Percentiles rank a stretch among this genome's conserved stretches.
These are phyloP conservation scores for Athalia cordata DNA, from an alignment of 2,888 invertebrate genomes.

Conservation along the genomic window DNA sequence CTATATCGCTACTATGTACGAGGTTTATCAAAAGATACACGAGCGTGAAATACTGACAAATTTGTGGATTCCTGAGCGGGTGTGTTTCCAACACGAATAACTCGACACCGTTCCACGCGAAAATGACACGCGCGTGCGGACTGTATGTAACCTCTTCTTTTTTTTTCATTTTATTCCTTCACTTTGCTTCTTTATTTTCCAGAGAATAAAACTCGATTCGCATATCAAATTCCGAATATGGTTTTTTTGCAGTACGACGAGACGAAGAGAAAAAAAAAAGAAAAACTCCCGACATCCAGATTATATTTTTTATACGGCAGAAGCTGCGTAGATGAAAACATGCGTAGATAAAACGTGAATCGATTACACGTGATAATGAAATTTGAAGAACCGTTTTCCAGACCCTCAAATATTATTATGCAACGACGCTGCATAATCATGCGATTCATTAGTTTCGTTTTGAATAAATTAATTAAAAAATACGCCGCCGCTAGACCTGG, in stretches of 20 bases:
- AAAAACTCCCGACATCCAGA: not conserved
- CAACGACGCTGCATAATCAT: constrained; percentile 2
- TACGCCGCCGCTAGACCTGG: not conserved
- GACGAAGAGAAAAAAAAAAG: constrained; percentile 7
- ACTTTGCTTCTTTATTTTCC: not conserved
- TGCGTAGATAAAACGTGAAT: not conserved
- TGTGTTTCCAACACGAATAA: constrained; percentile 26
- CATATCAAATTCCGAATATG: constrained; percentile 28
- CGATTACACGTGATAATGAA: constrained; percentile 34
- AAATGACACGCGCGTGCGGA: not conserved
- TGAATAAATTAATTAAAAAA: constrained; percentile 24
- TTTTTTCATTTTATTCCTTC: not conserved
- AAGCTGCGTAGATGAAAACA: no score
- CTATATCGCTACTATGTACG: not conserved
- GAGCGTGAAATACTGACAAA: constrained; percentile 41
- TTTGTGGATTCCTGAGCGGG: constrained; percentile 36
- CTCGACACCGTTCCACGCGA: constrained; percentile 23
- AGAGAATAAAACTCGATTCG: constrained; percentile 30
- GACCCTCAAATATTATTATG: not conserved
- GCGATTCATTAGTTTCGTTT: constrained; percentile 34
- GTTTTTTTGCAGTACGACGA: not conserved
- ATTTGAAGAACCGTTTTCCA: constrained; percentile 1
- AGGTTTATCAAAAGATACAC: constrained; percentile 36
- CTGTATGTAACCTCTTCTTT: not conserved
- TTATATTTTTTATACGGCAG: not conserved